A percentile compares a stretch with the other conserved stretches of the same genome.
Evolutionary conservation across 1,140 invertebrate genomes (phyloP).

Genomic region (Meloidogyne hapla): DNA sequence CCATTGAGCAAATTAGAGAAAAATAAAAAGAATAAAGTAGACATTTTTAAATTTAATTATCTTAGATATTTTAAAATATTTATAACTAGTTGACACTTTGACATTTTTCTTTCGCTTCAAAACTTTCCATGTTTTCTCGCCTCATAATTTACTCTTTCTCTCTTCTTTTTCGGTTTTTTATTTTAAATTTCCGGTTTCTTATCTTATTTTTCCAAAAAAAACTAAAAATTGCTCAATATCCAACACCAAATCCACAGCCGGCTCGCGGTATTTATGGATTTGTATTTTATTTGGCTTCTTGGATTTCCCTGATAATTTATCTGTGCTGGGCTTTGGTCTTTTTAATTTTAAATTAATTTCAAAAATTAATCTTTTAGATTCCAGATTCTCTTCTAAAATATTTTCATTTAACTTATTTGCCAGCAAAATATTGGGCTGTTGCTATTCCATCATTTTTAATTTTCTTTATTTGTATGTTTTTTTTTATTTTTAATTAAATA

Average conservation of each 20-base stretch:
- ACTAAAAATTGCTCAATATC: background rate
- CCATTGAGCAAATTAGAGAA: too few relatives aligned
- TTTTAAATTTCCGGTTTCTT: too few relatives aligned
- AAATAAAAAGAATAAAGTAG: too few relatives aligned
- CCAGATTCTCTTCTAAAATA: constrained; percentile 39
- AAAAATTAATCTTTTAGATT: constrained; percentile 36
- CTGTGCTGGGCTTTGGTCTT: constrained; percentile 36
- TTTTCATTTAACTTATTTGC: constrained; percentile 45
- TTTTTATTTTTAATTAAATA: constrained; percentile 9
- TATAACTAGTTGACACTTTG: too few relatives aligned
- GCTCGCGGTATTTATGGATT: constrained; percentile 50
- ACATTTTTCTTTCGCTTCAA: too few relatives aligned
- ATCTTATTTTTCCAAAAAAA: background rate
- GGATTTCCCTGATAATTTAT: constrained; percentile 47
- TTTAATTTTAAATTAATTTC: constrained; percentile 13
- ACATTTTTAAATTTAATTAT: too few relatives aligned
- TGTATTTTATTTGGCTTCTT: constrained; percentile 40
- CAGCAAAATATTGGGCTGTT: constrained; percentile 54
- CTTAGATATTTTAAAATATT: too few relatives aligned
- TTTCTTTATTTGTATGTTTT: constrained; percentile 29
- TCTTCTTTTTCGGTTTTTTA: too few relatives aligned
- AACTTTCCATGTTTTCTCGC: too few relatives aligned
- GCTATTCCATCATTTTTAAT: constrained; percentile 36
- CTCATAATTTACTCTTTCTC: too few relatives aligned
- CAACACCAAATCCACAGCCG: constrained; percentile 44